phyloP scores from a whole-genome alignment of 2,888 invertebrate species.

The Nysson spinosus region DNA sequence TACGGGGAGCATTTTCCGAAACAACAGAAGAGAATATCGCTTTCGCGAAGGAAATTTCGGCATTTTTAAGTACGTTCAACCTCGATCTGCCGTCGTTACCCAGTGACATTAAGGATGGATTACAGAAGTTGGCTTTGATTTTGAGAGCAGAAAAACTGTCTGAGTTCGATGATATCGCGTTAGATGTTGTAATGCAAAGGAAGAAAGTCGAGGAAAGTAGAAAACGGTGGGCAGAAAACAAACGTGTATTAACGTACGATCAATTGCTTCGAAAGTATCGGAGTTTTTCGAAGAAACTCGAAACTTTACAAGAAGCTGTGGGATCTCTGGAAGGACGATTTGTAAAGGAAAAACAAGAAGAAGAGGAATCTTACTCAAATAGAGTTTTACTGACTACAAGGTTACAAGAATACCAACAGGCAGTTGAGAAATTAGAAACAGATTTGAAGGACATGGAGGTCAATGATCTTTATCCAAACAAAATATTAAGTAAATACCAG shows the following conservation, averaged over 20 bases:
- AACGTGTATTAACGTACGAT: conserved; percentile 59
- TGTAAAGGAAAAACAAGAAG: conserved; percentile 36
- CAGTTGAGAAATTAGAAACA: conserved; percentile 56
- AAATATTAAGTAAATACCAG: conserved; percentile 64
- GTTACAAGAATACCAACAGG: conserved; percentile 64
- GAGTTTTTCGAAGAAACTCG: conserved; percentile 57
- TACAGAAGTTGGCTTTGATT: conserved; percentile 58
- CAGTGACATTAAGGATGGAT: conserved; percentile 58
- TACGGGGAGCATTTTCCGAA: conserved; percentile 62
- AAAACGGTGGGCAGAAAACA: conserved; percentile 57
- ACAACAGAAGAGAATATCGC: conserved; percentile 64
- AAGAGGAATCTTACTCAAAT: conserved; percentile 57
- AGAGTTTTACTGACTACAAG: conserved; percentile 59
- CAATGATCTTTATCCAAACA: conserved; percentile 56
- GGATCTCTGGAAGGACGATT: conserved; percentile 48
- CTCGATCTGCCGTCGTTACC: conserved; percentile 62
- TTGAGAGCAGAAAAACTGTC: conserved; percentile 63
- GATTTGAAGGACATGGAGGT: conserved; percentile 59
- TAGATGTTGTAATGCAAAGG: conserved; percentile 56
- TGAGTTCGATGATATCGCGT: conserved; percentile 55
- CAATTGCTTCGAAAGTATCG: conserved; percentile 56
- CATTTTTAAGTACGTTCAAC: conserved; percentile 60
- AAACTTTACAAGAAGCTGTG: conserved; percentile 51
- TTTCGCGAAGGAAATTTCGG: conserved; percentile 57
- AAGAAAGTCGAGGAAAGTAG: conserved; percentile 58